Percentiles rank a stretch among this genome's conserved stretches.
Evolutionary conservation across 2,797 vertebrate genomes (phyloP).

Genomic region (Malurus leucopterus): DNA sequence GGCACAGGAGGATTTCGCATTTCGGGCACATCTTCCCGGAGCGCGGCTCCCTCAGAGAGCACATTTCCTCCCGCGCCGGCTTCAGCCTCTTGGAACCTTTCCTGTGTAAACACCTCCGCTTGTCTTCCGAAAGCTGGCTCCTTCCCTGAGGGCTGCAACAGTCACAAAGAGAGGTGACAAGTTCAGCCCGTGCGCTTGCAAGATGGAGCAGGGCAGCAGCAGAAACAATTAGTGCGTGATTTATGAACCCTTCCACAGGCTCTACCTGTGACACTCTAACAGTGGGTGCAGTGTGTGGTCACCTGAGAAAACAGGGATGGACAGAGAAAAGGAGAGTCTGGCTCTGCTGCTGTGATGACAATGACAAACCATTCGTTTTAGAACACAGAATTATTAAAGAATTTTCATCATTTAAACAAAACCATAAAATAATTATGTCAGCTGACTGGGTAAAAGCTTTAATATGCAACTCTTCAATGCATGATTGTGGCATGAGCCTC

Average conservation of each 20-base stretch:
- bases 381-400: neutral
- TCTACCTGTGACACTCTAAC: rapidly evolving
- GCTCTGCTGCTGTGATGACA: neutral
- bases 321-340: neutral
- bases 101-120: constrained; percentile 3
- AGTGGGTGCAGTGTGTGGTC: neutral
- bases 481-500: rapidly evolving
- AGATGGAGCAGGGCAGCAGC: neutral
- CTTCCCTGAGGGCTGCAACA: constrained; percentile 36
- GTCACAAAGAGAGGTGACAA: neutral
- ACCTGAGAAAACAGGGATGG: neutral
- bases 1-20: constrained; percentile 60
- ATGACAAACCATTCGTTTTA: neutral
- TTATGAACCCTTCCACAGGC: neutral
- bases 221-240: neutral
- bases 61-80: neutral
- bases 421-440: neutral
- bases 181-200: neutral
- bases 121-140: constrained; percentile 15
- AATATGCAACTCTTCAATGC: neutral
- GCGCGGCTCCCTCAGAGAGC: neutral
- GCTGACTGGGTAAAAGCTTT: neutral
- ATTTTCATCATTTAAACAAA: neutral
- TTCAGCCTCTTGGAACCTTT: constrained; percentile 15
- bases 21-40: constrained; percentile 57